Percentiles rank a stretch among this genome's conserved stretches.
Evolutionary conservation across 2,113 vertebrate genomes (phyloP).

Genomic region (Cyanistes caeruleus): DNA sequence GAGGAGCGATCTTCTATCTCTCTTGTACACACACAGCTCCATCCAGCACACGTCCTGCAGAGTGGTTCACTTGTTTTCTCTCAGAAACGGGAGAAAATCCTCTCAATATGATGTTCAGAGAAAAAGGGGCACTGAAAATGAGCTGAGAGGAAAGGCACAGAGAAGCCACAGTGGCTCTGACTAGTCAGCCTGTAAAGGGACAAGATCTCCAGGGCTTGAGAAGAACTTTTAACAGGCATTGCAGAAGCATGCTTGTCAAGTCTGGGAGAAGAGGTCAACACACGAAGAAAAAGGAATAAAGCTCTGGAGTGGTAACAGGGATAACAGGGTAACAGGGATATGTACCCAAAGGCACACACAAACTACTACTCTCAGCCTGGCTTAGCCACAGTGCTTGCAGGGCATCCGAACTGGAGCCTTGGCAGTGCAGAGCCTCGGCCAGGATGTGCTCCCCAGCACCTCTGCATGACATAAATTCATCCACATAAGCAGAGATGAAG

Average conservation of each 20-base stretch:
- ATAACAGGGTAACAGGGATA: not conserved
- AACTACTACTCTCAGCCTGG: not conserved
- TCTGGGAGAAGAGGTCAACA: not conserved
- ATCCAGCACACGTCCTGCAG: fast-evolving
- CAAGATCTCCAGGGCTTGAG: not conserved
- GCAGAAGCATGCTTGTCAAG: not conserved
- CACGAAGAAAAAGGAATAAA: not conserved
- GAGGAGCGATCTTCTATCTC: fast-evolving
- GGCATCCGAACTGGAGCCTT: not conserved
- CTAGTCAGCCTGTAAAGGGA: not conserved
- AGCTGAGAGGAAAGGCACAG: not conserved
- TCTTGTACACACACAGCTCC: not conserved
- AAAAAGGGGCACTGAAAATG: not conserved
- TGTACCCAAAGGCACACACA: not conserved
- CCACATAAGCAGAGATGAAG: not conserved
- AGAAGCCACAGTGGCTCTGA: not conserved
- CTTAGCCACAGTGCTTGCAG: not conserved
- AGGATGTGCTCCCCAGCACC: not conserved
- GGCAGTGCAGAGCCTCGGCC: not conserved
- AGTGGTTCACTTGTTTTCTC: not conserved
- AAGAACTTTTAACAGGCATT: not conserved
- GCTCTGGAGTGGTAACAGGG: not conserved
- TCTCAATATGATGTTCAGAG: not conserved
- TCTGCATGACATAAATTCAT: not conserved
- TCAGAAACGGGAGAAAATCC: not conserved